Evolutionary conservation across 1,140 invertebrate genomes (phyloP).

Genomic region (Rhynchophorus ferrugineus): DNA sequence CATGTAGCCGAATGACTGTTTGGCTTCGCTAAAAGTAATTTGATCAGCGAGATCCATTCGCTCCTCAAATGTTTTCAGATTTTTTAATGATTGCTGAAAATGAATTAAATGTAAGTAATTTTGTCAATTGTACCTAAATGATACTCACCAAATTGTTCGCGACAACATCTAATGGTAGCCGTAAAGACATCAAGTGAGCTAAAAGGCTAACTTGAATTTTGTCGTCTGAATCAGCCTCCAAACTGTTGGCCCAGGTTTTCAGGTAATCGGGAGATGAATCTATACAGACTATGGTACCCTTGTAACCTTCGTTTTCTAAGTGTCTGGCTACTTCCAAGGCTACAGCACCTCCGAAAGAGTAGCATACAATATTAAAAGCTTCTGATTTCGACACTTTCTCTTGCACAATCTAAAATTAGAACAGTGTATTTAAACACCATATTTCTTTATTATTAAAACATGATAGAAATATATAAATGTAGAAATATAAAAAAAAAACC

Average conservation of each 20-base stretch:
- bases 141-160: slow-evolving; percentile 43
- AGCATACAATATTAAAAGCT: slow-evolving; percentile 52
- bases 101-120: neutral
- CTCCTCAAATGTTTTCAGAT: slow-evolving; percentile 9
- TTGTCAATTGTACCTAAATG: too few relatives aligned
- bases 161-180: slow-evolving; percentile 47
- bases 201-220: slow-evolving; percentile 49
- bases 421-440: neutral
- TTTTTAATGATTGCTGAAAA: neutral
- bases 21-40: slow-evolving; percentile 37
- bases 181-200: slow-evolving; percentile 44
- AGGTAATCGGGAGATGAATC: slow-evolving; percentile 54
- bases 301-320: slow-evolving; percentile 50
- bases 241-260: slow-evolving; percentile 42
- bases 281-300: slow-evolving; percentile 48
- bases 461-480: neutral
- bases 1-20: slow-evolving; percentile 46
- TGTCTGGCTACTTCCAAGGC: slow-evolving; percentile 47
- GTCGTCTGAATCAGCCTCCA: slow-evolving; percentile 39
- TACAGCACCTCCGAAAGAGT: slow-evolving; percentile 58
- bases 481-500: neutral
- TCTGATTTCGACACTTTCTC: slow-evolving; percentile 14
- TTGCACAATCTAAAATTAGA: slow-evolving; percentile 15
- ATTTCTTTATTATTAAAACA: neutral
- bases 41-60: slow-evolving; percentile 26